Evolutionary conservation across 2,888 invertebrate species (phyloP).

Genomic region (Conops quadrifasciatus): DNA sequence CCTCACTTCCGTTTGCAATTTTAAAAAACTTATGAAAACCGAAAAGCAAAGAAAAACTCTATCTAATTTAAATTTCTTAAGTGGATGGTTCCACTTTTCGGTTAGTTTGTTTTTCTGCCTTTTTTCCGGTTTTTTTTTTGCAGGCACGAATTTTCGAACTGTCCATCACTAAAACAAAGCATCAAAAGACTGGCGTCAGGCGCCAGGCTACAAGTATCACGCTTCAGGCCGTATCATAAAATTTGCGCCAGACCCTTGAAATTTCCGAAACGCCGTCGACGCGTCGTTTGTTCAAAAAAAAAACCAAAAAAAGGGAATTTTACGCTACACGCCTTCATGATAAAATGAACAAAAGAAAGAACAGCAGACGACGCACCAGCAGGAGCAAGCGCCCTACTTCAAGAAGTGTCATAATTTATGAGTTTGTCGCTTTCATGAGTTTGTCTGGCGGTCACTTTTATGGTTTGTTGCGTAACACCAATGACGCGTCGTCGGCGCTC

Average conservation of each 20-base stretch:
- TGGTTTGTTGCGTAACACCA: constrained; percentile 32
- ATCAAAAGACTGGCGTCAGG: background rate
- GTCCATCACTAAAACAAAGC: too few species aligned
- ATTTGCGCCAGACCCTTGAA: constrained; percentile 15
- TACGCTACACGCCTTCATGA: constrained; percentile 25
- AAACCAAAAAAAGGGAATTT: constrained; percentile 8
- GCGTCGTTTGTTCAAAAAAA: constrained; percentile 18
- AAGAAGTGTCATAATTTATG: background rate
- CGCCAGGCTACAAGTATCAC: background rate
- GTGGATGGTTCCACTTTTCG: background rate
- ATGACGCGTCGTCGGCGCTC: too few species aligned
- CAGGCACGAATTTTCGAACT: too few species aligned
- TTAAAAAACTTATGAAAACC: background rate
- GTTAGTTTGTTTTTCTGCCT: background rate
- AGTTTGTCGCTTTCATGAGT: background rate
- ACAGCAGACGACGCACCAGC: background rate
- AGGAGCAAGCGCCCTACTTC: background rate
- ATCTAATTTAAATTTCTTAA: constrained; percentile 1
- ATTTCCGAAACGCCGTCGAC: constrained; percentile 18
- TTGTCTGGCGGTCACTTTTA: constrained; percentile 17
- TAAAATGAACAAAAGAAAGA: constrained; percentile 23
- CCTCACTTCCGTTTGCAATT: constrained; percentile 22
- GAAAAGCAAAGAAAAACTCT: background rate
- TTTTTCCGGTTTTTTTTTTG: background rate
- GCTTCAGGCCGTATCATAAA: constrained; percentile 8